These are phyloP conservation scores for Trichomycterus rosablanca DNA, from an alignment of 2,113 vertebrate genomes.

Conservation along the genomic window DNA sequence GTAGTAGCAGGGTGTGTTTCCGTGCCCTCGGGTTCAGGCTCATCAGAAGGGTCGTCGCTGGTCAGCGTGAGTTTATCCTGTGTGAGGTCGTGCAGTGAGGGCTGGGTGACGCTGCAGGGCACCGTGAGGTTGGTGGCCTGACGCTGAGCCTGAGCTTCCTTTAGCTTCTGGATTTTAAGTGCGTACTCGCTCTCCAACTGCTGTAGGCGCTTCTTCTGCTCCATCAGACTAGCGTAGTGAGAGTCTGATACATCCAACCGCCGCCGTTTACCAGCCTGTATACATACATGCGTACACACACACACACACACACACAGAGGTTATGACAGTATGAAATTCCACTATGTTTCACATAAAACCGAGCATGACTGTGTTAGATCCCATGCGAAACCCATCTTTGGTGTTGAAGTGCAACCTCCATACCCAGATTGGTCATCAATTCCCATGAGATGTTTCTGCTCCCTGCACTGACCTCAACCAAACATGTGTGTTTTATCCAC, in stretches of 20 bases:
- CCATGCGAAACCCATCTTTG: too few species aligned
- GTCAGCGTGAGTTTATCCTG: constrained; percentile 90
- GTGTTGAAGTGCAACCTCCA: too few species aligned
- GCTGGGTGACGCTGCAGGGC: constrained; percentile 80
- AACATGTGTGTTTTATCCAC: too few species aligned
- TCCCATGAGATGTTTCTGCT: too few species aligned
- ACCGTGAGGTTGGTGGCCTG: constrained; percentile 70
- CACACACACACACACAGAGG: constrained; percentile 1
- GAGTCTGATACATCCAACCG: constrained; percentile 70
- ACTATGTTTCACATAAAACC: too few species aligned
- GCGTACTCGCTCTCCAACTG: constrained; percentile 93
- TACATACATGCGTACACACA: not conserved
- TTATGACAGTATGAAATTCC: too few species aligned
- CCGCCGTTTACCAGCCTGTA: constrained; percentile 77
- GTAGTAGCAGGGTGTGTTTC: constrained; percentile 62
- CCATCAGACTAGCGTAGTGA: constrained; percentile 86
- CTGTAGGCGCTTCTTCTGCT: constrained; percentile 87
- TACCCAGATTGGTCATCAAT: too few species aligned
- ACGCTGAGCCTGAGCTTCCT: constrained; percentile 81
- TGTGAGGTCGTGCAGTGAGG: constrained; percentile 91
- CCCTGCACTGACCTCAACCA: too few species aligned
- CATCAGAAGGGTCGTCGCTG: constrained; percentile 75
- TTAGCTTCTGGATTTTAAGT: constrained; percentile 92
- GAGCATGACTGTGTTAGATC: too few species aligned
- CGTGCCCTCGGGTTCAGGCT: constrained; percentile 64